phyloP scores from a whole-genome alignment of 35 echinoderm and acorn worm species.

The Apostichopus parvimensis region DNA sequence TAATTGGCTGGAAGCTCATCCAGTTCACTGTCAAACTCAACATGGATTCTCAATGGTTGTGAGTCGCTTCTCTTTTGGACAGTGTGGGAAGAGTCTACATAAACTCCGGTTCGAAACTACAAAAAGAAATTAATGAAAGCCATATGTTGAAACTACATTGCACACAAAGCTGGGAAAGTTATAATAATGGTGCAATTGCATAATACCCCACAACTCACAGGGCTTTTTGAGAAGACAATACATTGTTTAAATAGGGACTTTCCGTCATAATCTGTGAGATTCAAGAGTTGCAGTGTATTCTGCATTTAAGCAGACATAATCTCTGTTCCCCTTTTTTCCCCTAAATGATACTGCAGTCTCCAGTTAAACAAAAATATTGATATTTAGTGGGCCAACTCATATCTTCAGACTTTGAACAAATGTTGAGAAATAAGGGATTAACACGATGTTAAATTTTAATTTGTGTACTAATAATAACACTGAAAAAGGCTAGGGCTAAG shows the following conservation, averaged over 20 bases:
- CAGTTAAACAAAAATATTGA: not conserved
- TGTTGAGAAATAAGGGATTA: not conserved
- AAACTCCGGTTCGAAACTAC: slow-evolving; percentile 12
- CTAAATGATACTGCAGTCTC: not conserved
- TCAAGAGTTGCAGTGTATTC: not conserved
- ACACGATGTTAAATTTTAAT: no score
- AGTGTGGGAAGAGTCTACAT: slow-evolving; percentile 6
- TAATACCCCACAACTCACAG: no score
- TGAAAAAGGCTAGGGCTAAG: no score
- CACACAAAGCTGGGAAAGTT: not conserved
- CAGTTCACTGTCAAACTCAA: not conserved
- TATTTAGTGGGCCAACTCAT: not conserved
- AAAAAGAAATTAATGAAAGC: not conserved
- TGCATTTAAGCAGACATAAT: not conserved
- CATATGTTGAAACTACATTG: not conserved
- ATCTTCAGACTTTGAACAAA: not conserved
- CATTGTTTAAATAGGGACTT: no score
- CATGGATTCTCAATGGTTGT: slow-evolving; percentile 24
- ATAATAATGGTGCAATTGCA: not conserved
- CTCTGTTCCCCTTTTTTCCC: not conserved
- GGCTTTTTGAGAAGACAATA: not conserved
- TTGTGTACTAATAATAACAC: no score
- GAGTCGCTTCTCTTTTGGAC: not conserved
- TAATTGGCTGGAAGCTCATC: not conserved
- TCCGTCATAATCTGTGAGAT: no score